Evolutionary conservation across 2,113 vertebrate species (phyloP).

Genomic region (Oncorhynchus tshawytscha): DNA sequence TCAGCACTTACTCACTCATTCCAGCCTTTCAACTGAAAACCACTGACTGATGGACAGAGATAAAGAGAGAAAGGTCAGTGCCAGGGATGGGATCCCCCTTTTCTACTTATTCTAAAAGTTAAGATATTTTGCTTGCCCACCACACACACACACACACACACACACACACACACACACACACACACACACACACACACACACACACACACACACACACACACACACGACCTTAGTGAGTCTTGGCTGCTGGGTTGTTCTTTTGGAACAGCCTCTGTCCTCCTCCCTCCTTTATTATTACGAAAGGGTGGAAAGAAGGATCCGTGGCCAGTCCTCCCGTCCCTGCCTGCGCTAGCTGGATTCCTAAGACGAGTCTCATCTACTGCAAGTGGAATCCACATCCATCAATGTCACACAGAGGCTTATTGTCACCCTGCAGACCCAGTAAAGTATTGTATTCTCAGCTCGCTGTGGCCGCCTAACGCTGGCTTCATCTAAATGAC

Average conservation of each 20-base stretch:
- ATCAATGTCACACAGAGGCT: constrained; percentile 48
- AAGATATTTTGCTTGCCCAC: neutral
- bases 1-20: neutral
- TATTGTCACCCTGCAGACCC: constrained; percentile 36
- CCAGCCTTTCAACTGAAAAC: neutral
- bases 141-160: too few species aligned
- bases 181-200: too few species aligned
- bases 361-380: constrained; percentile 25
- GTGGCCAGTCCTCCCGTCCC: constrained; percentile 43
- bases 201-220: too few species aligned
- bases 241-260: constrained; percentile 41
- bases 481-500: constrained; percentile 33
- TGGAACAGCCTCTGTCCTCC: constrained; percentile 44
- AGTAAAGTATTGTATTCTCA: constrained; percentile 28
- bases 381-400: constrained; percentile 28
- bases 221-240: constrained; percentile 42
- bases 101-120: constrained; percentile 39
- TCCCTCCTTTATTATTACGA: constrained; percentile 73
- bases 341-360: constrained; percentile 48
- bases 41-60: neutral
- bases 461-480: constrained; percentile 15
- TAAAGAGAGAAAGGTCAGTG: constrained; percentile 8
- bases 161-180: too few species aligned
- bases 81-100: constrained; percentile 16
- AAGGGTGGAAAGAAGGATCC: constrained; percentile 53